phyloP scores from a whole-genome alignment of 2,113 vertebrate genomes.

The Chaenocephalus aceratus region DNA sequence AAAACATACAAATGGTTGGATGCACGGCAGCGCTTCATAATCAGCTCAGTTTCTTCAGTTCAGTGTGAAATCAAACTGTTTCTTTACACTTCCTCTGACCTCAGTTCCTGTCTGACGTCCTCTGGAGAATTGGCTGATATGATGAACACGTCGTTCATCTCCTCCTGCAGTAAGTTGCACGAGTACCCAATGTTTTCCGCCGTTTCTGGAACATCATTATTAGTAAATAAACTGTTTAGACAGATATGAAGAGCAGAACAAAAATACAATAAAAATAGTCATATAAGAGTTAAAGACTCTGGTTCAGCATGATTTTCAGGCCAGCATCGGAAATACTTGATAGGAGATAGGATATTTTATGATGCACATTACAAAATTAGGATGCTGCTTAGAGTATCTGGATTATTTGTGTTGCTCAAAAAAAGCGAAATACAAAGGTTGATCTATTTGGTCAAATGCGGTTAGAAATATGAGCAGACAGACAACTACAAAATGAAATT shows the following conservation, averaged over 20 bases:
- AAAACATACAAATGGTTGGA: background rate
- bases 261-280: no score
- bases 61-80: background rate
- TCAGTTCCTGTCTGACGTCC: slow-evolving; percentile 88
- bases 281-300: no score
- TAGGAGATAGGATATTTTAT: background rate
- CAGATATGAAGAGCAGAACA: background rate
- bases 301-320: no score
- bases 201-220: slow-evolving; percentile 84
- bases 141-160: slow-evolving; percentile 91
- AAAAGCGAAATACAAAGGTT: background rate
- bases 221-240: background rate
- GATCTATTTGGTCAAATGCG: background rate
- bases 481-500: no score
- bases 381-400: background rate
- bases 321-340: no score
- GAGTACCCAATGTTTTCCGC: slow-evolving; percentile 96
- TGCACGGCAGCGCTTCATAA: background rate
- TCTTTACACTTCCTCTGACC: slow-evolving; percentile 76
- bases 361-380: background rate
- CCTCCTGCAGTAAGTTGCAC: slow-evolving; percentile 91
- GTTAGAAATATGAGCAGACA: no score
- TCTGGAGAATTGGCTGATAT: slow-evolving; percentile 84
- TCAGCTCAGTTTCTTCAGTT: background rate
- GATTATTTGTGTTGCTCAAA: no score